Evolutionary conservation across 1,140 invertebrate genomes (phyloP), one percentile per base, ranked within the genome.

Genomic region (Probaryconus sp.): DNA sequence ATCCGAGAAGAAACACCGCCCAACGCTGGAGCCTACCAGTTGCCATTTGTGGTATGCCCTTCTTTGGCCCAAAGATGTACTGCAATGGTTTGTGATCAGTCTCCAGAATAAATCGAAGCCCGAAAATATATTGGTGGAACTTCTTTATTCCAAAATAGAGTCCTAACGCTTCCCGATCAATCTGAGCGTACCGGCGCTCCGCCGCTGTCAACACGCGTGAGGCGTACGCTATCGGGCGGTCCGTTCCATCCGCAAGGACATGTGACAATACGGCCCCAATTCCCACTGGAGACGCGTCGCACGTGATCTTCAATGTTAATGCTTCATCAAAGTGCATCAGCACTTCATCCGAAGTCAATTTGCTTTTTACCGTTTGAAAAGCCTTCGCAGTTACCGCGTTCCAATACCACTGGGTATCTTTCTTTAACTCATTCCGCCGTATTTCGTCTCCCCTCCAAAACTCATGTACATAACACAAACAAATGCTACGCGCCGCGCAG

Each of bases 21-120:
- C n/a, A n/a, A n/a, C n/a, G n/a, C n/a, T 82, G 80, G 9, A 88
- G 14, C 26, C 85, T 31, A 26, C 18, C 71, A n/a, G 83, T 75
- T n/a, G 81, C 64, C 60, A 84, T 76, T 45, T 71, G 45, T 4
- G 80, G 83, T 11, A 87, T 48, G 2, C 61, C 77, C 33, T 79
- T 75, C 42, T 84, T 76, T 21, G 77, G 14, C 2, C 76, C 78
- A 60, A 90, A 89, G 48, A 90, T 83, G 9, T 78, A 71, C 6
- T 79, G 65, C 4, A 91, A 61, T 0, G 89, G 89, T 55, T 88
- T 82, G 58, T 90, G 87, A 58, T 90, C 90, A 1, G 87, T 89
- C 24, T 79, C 58, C 9, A 90, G 56, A 4, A 77, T 79, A 80
- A 91, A 91, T 43, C 31, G 48, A 31, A 48, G 63, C n/a, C 58